Conservation (phyloP, 1,140 invertebrate genomes). For the Ceratina calcarata region DNA sequence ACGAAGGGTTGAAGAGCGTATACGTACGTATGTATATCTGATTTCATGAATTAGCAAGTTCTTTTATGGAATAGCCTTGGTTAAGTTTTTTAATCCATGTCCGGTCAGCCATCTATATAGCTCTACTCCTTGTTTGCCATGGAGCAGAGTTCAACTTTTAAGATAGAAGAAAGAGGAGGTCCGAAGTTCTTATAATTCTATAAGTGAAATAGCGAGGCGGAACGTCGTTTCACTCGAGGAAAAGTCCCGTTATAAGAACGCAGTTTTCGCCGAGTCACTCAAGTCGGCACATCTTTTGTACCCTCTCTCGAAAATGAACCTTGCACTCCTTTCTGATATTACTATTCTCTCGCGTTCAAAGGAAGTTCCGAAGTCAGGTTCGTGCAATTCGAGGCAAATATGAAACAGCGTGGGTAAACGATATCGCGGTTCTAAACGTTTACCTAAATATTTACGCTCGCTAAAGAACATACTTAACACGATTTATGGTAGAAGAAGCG, state of each 20-base stretch:
- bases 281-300: not conserved
- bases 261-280: not conserved
- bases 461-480: not conserved
- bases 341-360: too few species aligned
- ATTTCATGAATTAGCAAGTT: not conserved
- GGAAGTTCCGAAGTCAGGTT: not conserved
- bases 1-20: too few species aligned
- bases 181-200: slow-evolving; percentile 7
- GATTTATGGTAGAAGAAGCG: not conserved
- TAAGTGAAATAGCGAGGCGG: not conserved
- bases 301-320: not conserved
- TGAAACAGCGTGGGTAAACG: not conserved
- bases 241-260: not conserved
- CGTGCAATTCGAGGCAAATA: not conserved
- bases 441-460: not conserved
- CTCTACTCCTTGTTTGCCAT: not conserved
- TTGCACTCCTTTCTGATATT: not conserved
- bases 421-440: not conserved
- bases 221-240: not conserved
- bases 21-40: not conserved
- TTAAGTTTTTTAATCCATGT: slow-evolving; percentile 15
- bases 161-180: not conserved
- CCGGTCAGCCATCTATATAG: not conserved
- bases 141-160: not conserved
- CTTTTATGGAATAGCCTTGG: not conserved